A percentile compares a stretch with the other conserved stretches of the same genome.
These are phyloP conservation scores for Urosaurus nigricauda DNA, from an alignment of 2,797 vertebrate genomes.

Conservation along the genomic window DNA sequence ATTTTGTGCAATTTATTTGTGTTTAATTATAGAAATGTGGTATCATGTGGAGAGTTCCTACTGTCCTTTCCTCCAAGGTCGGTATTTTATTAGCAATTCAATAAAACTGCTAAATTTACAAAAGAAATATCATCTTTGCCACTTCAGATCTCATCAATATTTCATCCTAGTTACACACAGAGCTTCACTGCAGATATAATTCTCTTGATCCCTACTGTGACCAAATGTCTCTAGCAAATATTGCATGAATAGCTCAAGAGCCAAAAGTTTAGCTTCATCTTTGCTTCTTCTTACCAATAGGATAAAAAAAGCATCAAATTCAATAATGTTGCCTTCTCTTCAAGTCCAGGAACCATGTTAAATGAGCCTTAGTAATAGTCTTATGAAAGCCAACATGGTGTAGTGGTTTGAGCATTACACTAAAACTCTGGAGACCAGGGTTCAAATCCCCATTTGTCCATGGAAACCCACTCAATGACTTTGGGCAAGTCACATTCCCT, in stretches of 20 bases:
- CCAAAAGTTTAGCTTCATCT: slow-evolving; percentile 15
- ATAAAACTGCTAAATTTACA: slow-evolving; percentile 50
- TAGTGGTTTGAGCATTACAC: too few species aligned
- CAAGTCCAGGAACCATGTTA: neutral
- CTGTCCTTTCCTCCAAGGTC: slow-evolving; percentile 35
- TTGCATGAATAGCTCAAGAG: slow-evolving; percentile 42
- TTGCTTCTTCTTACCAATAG: neutral
- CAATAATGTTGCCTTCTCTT: neutral
- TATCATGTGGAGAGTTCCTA: neutral
- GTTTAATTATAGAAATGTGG: slow-evolving; percentile 10
- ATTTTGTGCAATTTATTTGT: slow-evolving; percentile 15
- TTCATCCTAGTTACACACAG: slow-evolving; percentile 49
- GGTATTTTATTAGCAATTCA: slow-evolving; percentile 43
- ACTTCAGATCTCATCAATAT: slow-evolving; percentile 25
- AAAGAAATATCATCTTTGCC: slow-evolving; percentile 52
- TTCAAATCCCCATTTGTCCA: too few species aligned
- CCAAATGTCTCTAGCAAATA: slow-evolving; percentile 49
- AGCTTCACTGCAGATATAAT: slow-evolving; percentile 43
- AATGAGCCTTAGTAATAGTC: neutral
- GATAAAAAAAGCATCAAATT: neutral
- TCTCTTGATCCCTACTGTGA: slow-evolving; percentile 56
- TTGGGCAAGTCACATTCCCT: too few species aligned
- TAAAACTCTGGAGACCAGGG: too few species aligned
- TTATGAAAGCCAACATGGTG: too few species aligned
- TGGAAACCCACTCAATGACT: too few species aligned